Conservation (phyloP, 2,797 vertebrate species). For the Clarias pachynema region DNA sequence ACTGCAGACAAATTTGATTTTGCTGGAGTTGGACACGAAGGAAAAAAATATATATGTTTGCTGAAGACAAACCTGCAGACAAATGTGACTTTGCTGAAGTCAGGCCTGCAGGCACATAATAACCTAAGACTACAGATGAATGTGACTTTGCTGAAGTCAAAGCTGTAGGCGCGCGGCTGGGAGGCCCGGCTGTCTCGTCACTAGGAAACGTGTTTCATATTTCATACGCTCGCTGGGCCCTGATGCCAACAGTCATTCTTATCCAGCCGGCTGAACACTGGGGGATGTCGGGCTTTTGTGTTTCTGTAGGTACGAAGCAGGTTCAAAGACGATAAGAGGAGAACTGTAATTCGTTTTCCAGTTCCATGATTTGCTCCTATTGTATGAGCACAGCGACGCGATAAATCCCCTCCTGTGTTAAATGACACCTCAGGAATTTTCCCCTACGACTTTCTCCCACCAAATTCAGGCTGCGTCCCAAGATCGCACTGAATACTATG, state of each 20-base stretch:
- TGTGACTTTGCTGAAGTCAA: constrained; percentile 40
- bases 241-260: constrained; percentile 60
- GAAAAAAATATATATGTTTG: too few relatives aligned
- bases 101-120: not conserved
- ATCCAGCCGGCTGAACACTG: constrained; percentile 48
- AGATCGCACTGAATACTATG: not conserved
- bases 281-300: constrained; percentile 44
- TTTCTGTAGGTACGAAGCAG: constrained; percentile 50
- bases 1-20: too few relatives aligned
- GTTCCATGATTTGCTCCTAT: constrained; percentile 45
- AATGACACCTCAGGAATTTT: constrained; percentile 51
- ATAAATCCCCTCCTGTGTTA: constrained; percentile 50
- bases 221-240: constrained; percentile 57
- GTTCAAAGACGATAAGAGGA: constrained; percentile 50
- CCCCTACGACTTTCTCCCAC: constrained; percentile 28
- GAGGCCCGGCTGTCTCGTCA: constrained; percentile 47
- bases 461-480: constrained; percentile 39
- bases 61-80: too few relatives aligned
- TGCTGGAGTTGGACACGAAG: too few relatives aligned
- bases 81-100: too few relatives aligned
- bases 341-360: constrained; percentile 47
- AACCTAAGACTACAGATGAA: not conserved
- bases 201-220: constrained; percentile 58
- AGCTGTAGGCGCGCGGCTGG: constrained; percentile 35
- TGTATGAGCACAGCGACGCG: constrained; percentile 50